phyloP scores from a whole-genome alignment of 2,888 invertebrate species.

The Drosophila parthenogenetica region DNA sequence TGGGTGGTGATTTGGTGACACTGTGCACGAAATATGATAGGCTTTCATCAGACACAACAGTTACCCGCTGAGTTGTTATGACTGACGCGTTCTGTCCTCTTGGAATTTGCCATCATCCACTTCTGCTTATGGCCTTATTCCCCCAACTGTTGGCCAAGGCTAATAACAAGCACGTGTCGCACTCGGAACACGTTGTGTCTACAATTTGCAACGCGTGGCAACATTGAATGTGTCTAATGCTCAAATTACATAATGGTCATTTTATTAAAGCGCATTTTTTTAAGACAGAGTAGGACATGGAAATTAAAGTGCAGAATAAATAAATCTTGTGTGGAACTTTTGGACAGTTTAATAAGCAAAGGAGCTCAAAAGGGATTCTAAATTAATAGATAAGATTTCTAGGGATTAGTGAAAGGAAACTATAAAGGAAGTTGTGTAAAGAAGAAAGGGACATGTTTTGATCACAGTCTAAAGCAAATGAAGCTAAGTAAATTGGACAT shows the following conservation, averaged over 20 bases:
- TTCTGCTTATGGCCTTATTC: background rate
- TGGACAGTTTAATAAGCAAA: too few species aligned
- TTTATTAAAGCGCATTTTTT: conserved; percentile 29
- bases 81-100: background rate
- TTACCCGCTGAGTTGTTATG: conserved; percentile 7
- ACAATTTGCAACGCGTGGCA: conserved; percentile 36
- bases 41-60: conserved; percentile 10
- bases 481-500: too few species aligned
- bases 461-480: too few species aligned
- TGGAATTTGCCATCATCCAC: background rate
- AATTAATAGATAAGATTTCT: too few species aligned
- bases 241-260: conserved; percentile 24
- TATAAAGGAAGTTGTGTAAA: too few species aligned
- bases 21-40: conserved; percentile 12
- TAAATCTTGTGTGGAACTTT: too few species aligned
- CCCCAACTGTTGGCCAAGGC: conserved; percentile 6
- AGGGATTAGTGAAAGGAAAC: too few species aligned
- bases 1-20: conserved; percentile 20
- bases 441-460: too few species aligned
- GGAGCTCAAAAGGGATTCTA: too few species aligned
- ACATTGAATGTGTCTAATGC: conserved; percentile 10
- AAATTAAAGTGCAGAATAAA: too few species aligned
- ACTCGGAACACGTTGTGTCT: conserved; percentile 9
- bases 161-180: conserved; percentile 64
- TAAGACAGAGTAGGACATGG: background rate